Evolutionary conservation across 2,113 vertebrate genomes (phyloP).

Genomic region (Echinops telfairi): DNA sequence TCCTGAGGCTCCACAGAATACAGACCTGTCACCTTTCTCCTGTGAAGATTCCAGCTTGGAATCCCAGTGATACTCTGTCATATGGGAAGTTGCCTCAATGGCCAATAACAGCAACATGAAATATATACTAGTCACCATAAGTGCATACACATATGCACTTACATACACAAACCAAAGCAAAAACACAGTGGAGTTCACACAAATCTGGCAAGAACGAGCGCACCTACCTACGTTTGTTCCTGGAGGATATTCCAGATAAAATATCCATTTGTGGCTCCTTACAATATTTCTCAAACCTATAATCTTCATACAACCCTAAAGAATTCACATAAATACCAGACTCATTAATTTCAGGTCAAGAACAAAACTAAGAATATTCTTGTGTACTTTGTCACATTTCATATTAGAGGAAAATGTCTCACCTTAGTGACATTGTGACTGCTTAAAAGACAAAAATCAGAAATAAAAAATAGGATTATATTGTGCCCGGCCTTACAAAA

Average conservation of each 20-base stretch:
- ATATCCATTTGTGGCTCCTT: background rate
- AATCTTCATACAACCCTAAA: conserved; percentile 35
- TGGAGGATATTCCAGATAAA: background rate
- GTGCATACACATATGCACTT: background rate
- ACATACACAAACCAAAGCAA: background rate
- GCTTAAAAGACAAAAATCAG: background rate
- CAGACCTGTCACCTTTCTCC: background rate
- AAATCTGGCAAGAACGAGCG: conserved; percentile 61
- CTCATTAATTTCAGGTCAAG: conserved; percentile 50
- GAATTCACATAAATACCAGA: conserved; percentile 26
- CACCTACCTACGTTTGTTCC: conserved; percentile 37
- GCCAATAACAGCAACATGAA: too few relatives aligned
- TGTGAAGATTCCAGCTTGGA: background rate
- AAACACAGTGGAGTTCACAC: conserved; percentile 28
- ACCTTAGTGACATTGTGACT: background rate
- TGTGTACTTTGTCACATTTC: conserved; percentile 29
- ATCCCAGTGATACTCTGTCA: too few relatives aligned
- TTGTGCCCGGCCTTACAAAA: background rate
- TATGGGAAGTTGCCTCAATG: too few relatives aligned
- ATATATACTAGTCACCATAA: background rate
- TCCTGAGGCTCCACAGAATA: background rate
- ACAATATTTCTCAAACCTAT: background rate
- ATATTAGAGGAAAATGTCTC: conserved; percentile 2
- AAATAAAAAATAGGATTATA: background rate
- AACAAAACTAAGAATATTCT: conserved; percentile 34